These are phyloP conservation scores for Carduelis carduelis DNA, from an alignment of 2,797 vertebrate genomes.

Conservation along the genomic window DNA sequence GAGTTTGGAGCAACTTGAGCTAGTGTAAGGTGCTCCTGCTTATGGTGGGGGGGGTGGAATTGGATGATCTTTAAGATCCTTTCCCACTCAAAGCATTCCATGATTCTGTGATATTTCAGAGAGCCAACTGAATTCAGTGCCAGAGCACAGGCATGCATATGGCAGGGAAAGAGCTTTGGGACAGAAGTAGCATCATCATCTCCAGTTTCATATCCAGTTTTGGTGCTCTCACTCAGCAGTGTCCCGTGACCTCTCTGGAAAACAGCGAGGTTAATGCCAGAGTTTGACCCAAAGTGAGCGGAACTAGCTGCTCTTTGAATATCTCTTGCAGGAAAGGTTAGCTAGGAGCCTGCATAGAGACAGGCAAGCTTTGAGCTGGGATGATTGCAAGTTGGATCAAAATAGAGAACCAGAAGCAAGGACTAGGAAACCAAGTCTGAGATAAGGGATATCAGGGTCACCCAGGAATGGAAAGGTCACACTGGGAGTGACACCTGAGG, in stretches of 20 bases:
- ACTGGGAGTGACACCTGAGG: rapidly evolving
- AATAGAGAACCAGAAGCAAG: not conserved
- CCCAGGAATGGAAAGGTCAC: not conserved
- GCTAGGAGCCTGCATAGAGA: not conserved
- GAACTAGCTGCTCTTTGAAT: not conserved
- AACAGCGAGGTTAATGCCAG: not conserved
- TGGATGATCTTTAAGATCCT: not conserved
- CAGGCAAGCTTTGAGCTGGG: not conserved
- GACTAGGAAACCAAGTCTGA: rapidly evolving
- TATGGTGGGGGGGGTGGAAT: rapidly evolving
- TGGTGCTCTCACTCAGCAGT: not conserved
- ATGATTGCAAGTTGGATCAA: too few species aligned
- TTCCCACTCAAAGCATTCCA: not conserved
- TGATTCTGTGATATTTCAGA: not conserved
- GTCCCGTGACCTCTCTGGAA: not conserved
- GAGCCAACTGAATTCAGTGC: not conserved
- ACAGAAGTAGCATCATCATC: rapidly evolving
- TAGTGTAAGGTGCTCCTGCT: not conserved
- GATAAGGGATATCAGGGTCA: not conserved
- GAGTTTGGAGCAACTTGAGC: not conserved
- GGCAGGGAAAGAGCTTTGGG: not conserved
- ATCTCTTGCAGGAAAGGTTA: not conserved
- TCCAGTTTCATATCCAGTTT: not conserved
- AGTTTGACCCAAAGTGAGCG: not conserved
- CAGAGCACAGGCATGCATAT: rapidly evolving